A percentile compares a stretch with the other conserved stretches of the same genome.
Conservation (phyloP, 2,113 vertebrate genomes). For the Syngnathoides biaculeatus region DNA sequence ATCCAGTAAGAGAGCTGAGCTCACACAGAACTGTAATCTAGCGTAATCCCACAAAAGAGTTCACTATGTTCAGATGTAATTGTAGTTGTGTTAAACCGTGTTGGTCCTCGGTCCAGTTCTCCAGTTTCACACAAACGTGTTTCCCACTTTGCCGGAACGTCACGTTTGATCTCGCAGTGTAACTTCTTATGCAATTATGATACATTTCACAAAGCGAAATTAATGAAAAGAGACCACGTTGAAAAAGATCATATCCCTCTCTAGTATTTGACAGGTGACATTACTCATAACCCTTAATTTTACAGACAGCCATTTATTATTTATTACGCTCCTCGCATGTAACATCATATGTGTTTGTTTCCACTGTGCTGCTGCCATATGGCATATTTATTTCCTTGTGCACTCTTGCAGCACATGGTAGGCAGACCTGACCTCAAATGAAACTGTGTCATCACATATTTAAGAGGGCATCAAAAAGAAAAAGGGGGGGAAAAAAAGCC, state of each 20-base stretch:
- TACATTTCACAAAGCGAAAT: neutral
- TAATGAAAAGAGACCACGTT: neutral
- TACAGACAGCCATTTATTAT: neutral
- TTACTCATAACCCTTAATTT: neutral
- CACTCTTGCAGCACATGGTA: constrained; percentile 40
- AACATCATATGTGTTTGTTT: constrained; percentile 20
- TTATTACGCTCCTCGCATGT: neutral
- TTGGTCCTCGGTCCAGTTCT: neutral
- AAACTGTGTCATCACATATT: constrained; percentile 52
- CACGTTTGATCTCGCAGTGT: neutral
- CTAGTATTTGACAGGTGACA: neutral
- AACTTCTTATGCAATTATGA: neutral
- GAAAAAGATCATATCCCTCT: neutral
- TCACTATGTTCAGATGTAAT: constrained; percentile 12
- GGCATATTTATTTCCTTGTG: constrained; percentile 32
- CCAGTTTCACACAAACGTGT: neutral
- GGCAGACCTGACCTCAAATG: constrained; percentile 39
- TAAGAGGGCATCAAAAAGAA: neutral
- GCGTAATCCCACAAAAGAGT: constrained; percentile 10
- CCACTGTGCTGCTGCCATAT: constrained; percentile 14
- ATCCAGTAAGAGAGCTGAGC: constrained; percentile 9
- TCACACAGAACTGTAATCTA: constrained; percentile 22
- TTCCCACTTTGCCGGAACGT: neutral
- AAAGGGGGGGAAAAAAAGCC: constrained; percentile 17
- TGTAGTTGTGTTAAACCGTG: neutral